Evolutionary conservation across 2,113 vertebrate genomes (phyloP).

Genomic region (Aspiorhynchus laticeps): DNA sequence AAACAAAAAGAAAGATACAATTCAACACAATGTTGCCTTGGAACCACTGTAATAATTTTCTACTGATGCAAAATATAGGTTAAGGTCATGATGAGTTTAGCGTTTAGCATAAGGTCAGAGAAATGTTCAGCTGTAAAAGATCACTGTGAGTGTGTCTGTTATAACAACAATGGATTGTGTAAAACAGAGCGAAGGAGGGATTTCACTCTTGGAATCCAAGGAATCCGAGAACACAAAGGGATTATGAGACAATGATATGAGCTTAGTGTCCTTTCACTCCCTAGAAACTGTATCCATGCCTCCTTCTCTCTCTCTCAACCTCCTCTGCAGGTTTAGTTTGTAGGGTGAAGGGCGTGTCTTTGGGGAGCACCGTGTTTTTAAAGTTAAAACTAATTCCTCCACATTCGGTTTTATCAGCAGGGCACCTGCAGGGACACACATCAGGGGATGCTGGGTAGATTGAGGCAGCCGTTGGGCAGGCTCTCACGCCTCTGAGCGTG

Average conservation of each 20-base stretch:
- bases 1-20: not conserved
- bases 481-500: not conserved
- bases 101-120: not conserved
- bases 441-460: slow-evolving; percentile 11
- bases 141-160: slow-evolving; percentile 19
- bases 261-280: slow-evolving; percentile 4
- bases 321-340: not conserved
- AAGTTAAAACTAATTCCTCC: not conserved
- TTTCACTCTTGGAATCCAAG: slow-evolving; percentile 35
- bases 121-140: slow-evolving; percentile 25
- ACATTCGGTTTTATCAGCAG: slow-evolving; percentile 32
- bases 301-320: not conserved
- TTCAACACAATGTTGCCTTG: not conserved
- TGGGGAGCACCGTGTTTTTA: not conserved
- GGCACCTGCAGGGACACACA: slow-evolving; percentile 20
- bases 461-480: slow-evolving; percentile 10
- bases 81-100: not conserved
- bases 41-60: not conserved
- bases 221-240: slow-evolving; percentile 37
- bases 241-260: slow-evolving; percentile 37
- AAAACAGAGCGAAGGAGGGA: not conserved
- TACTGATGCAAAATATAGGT: not conserved
- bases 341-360: not conserved
- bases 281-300: not conserved
- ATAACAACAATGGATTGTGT: slow-evolving; percentile 8